Evolutionary conservation across 2,113 vertebrate species (phyloP).

Genomic region (Greenwoodochromis staneri): DNA sequence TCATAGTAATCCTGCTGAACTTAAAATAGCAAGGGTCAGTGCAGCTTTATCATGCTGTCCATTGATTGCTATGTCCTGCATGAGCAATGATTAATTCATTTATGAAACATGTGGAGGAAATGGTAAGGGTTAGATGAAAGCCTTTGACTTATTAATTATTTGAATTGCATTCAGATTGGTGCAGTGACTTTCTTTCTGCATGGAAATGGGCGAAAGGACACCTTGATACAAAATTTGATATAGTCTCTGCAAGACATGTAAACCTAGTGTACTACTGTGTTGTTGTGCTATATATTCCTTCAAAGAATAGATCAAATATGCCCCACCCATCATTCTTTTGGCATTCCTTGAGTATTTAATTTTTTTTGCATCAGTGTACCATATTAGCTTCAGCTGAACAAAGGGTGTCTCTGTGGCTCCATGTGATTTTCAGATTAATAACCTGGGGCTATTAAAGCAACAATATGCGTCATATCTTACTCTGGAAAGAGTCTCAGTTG

Average conservation of each 20-base stretch:
- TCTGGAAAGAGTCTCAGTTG: background rate
- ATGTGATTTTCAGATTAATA: background rate
- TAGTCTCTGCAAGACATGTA: background rate
- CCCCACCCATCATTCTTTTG: background rate
- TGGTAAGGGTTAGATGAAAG: background rate
- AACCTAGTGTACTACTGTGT: background rate
- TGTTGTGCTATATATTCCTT: background rate
- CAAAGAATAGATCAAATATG: background rate
- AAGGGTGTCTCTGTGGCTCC: background rate
- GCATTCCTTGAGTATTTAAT: background rate
- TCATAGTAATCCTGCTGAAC: background rate
- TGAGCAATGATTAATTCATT: conserved; percentile 17
- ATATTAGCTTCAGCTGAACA: conserved; percentile 7
- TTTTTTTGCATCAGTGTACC: background rate
- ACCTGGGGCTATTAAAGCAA: background rate
- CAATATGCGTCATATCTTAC: background rate
- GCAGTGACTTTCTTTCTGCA: background rate
- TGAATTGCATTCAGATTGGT: conserved; percentile 3
- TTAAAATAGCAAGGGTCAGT: conserved; percentile 2
- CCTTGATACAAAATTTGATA: background rate
- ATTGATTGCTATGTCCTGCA: background rate
- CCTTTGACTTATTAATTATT: conserved; percentile 28
- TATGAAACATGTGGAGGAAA: conserved; percentile 8
- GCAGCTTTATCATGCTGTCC: background rate
- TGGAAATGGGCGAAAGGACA: conserved; percentile 2